These are phyloP conservation scores for Drosophila micromelanica DNA, from an alignment of 1,140 invertebrate species.

Conservation along the genomic window DNA sequence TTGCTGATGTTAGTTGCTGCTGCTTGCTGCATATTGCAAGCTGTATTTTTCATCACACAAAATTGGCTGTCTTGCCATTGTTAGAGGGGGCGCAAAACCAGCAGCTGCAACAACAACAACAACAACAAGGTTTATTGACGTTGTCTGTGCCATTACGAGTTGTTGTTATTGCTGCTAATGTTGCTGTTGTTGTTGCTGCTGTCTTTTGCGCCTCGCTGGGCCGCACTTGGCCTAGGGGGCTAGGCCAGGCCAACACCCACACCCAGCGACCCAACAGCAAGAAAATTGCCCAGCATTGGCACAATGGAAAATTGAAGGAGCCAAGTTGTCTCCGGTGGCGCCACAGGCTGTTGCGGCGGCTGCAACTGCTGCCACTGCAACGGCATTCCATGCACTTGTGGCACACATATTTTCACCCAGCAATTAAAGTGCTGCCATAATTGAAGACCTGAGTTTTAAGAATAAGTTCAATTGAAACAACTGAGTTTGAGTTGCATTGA, in stretches of 20 bases:
- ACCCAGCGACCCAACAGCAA: slow-evolving; percentile 3
- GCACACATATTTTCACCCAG: slow-evolving; percentile 68
- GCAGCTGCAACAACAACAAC: neutral
- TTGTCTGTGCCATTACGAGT: slow-evolving; percentile 55
- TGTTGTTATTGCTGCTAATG: slow-evolving; percentile 9
- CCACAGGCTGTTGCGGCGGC: slow-evolving; percentile 31
- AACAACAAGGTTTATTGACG: slow-evolving; percentile 69
- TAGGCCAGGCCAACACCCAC: neutral
- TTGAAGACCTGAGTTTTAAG: neutral
- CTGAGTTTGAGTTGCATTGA: no score
- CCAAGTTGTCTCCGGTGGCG: slow-evolving; percentile 29
- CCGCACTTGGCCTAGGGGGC: slow-evolving; percentile 13
- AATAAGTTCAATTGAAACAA: neutral
- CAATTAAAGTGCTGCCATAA: slow-evolving; percentile 42
- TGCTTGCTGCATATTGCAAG: slow-evolving; percentile 11
- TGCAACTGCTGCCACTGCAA: slow-evolving; percentile 8
- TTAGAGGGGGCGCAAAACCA: slow-evolving; percentile 23
- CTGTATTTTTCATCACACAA: slow-evolving; percentile 31
- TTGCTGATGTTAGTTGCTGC: slow-evolving; percentile 39
- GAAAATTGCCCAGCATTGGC: slow-evolving; percentile 23
- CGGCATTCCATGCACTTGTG: slow-evolving; percentile 54
- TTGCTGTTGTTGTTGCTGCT: slow-evolving; percentile 23
- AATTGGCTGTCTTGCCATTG: slow-evolving; percentile 58
- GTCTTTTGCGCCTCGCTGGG: slow-evolving; percentile 50
- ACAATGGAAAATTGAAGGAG: slow-evolving; percentile 25